A percentile compares a stretch with the other conserved stretches of the same genome.
phyloP scores from a whole-genome alignment of 2,113 vertebrate genomes.

The Oostethus manadensis region DNA sequence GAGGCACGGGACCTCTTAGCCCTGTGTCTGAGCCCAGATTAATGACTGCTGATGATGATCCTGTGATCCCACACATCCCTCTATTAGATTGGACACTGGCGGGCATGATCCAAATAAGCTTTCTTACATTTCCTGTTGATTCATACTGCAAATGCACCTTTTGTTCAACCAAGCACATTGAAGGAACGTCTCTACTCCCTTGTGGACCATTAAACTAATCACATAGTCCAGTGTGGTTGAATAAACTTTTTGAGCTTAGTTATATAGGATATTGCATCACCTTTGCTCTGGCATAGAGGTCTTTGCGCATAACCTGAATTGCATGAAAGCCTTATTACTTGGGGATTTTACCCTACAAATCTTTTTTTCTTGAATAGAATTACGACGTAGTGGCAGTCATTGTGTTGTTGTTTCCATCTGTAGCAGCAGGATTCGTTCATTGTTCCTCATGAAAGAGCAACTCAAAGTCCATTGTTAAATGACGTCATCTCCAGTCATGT shows the following conservation, averaged over 20 bases:
- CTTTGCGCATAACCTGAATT: conserved; percentile 63
- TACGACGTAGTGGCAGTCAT: conserved; percentile 57
- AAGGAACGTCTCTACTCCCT: conserved; percentile 32
- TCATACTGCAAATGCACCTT: not conserved
- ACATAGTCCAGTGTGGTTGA: conserved; percentile 22
- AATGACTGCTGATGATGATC: conserved; percentile 71
- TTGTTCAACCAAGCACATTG: conserved; percentile 10
- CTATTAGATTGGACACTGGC: conserved; percentile 5
- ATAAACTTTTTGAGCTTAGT: conserved; percentile 39
- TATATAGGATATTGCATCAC: conserved; percentile 48
- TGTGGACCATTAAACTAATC: conserved; percentile 30
- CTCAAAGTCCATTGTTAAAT: conserved; percentile 71
- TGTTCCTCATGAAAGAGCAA: conserved; percentile 64
- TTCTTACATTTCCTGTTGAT: not conserved
- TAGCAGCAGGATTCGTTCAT: conserved; percentile 64
- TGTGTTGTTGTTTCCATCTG: conserved; percentile 57
- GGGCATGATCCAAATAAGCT: not conserved
- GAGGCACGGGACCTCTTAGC: conserved; percentile 64
- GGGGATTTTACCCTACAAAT: conserved; percentile 68
- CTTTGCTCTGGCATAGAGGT: conserved; percentile 30
- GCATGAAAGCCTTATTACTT: conserved; percentile 66
- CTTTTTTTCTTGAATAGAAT: conserved; percentile 66
- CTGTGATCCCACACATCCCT: conserved; percentile 41
- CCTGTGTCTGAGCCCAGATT: conserved; percentile 77
- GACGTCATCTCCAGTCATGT: conserved; percentile 68